Percentiles rank a stretch among this genome's conserved stretches.
Evolutionary conservation across 1,140 invertebrate genomes (phyloP).

Genomic region (Lepidurus couesii): DNA sequence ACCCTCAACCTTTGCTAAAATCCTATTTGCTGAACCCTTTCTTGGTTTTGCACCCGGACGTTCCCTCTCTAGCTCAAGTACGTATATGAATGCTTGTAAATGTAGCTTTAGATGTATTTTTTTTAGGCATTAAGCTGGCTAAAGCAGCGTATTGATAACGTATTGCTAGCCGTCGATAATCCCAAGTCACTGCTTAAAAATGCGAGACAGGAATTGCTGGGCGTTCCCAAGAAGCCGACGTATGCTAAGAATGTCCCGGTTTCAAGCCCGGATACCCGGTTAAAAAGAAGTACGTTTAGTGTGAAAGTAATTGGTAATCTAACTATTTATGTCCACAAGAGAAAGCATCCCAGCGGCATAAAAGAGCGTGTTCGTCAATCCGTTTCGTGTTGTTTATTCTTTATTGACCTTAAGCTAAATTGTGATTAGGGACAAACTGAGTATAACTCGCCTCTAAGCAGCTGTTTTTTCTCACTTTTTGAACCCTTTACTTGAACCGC

Average conservation of each 20-base stretch:
- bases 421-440: no score
- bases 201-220: slow-evolving; percentile 22
- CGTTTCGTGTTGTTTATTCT: no score
- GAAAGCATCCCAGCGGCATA: no score
- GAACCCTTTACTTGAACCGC: no score
- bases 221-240: not conserved
- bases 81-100: slow-evolving; percentile 36
- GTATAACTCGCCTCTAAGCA: no score
- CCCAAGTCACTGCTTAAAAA: slow-evolving; percentile 9
- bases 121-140: slow-evolving; percentile 25
- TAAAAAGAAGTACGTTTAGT: not conserved
- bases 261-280: not conserved
- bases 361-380: no score
- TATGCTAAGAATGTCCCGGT: not conserved
- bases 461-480: no score
- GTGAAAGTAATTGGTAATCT: not conserved
- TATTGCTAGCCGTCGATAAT: slow-evolving; percentile 24
- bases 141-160: slow-evolving; percentile 33
- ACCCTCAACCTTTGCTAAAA: slow-evolving; percentile 78
- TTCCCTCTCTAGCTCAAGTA: slow-evolving; percentile 85
- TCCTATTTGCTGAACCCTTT: slow-evolving; percentile 81
- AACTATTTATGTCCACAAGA: not conserved
- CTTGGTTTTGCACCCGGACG: slow-evolving; percentile 78
- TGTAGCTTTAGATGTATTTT: not conserved
- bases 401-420: no score